Evolutionary conservation across 2,113 vertebrate genomes (phyloP), one percentile per base, ranked within the genome.

Genomic region (Antechinus flavipes): DNA sequence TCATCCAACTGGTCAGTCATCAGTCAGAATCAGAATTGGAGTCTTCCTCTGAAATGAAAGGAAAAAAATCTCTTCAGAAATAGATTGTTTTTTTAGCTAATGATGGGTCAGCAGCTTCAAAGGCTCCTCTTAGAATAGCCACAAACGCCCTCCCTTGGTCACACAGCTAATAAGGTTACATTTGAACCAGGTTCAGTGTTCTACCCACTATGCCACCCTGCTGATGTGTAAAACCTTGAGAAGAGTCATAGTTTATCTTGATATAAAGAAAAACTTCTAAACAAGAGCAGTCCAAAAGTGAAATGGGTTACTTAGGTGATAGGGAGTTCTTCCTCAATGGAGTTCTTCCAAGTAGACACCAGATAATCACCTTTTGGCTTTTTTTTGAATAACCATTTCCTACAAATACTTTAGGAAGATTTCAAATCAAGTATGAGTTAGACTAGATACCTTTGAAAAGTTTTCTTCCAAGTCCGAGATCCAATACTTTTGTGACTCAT

Each of bases 11-110:
- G 56, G 49, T n/a, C 19, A 42, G 58, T 96, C 96, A 96, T 99
- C 98, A 99, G 96, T 99, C 99, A 0, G 99, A 99, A 97, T 99
- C 99, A 0, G 99, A 99, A 97, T 99, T 98, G 0, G 99, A 99
- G 95, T 98, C 97, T 6, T 99, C 99, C 84, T 99, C 99, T 99
- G 95, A 94, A 84, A 98, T 98, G 96, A 97, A 97, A 98, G 89
- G 96, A 98, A 93, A 49, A 49, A 97, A 93, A 35, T 7, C 11
- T 30, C 55, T 54, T 53, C 53, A 2, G 7, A 16, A 61, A 49
- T 84, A 30, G 52, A 54, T 30, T 2, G 0, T 30, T 47, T 8
- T 54, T 0, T 14, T 49, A n/a, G 93, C 25, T 91, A 58, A 53
- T 53, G 42, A 46, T 24, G 92, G 55, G 93, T 68, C 25, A 90